A percentile compares a stretch with the other conserved stretches of the same genome.
Conservation (phyloP, 1,140 invertebrate species). For the Drosophila suzukii region DNA sequence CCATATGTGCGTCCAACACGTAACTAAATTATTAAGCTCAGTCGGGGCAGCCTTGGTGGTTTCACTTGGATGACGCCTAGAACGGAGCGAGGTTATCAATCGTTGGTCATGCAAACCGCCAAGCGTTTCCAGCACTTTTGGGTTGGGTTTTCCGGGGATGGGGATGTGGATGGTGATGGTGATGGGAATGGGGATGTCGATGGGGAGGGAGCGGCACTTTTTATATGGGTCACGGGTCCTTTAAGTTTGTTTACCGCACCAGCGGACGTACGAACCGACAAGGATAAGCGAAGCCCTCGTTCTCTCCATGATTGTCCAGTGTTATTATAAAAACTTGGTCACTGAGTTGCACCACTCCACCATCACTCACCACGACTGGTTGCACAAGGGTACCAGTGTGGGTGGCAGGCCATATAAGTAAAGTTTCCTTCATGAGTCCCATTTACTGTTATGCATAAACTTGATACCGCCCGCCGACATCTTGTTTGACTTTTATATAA, state of each 20-base stretch:
- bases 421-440: slow-evolving; percentile 45
- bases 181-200: background rate
- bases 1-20: slow-evolving; percentile 57
- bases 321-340: slow-evolving; percentile 68
- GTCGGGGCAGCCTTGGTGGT: slow-evolving; percentile 42
- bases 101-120: slow-evolving; percentile 63
- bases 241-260: slow-evolving; percentile 72
- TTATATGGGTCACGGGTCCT: slow-evolving; percentile 68
- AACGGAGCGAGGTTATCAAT: slow-evolving; percentile 55
- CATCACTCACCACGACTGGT: slow-evolving; percentile 15
- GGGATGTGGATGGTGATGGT: background rate
- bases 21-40: slow-evolving; percentile 66
- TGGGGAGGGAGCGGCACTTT: slow-evolving; percentile 23
- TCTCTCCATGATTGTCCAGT: slow-evolving; percentile 16
- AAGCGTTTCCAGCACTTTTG: slow-evolving; percentile 25
- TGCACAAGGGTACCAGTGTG: slow-evolving; percentile 33
- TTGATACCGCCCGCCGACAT: slow-evolving; percentile 29
- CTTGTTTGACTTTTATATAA: slow-evolving; percentile 56
- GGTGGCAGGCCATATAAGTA: slow-evolving; percentile 15
- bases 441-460: slow-evolving; percentile 64
- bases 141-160: slow-evolving; percentile 22
- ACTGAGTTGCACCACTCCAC: slow-evolving; percentile 35
- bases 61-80: slow-evolving; percentile 28
- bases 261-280: slow-evolving; percentile 1
- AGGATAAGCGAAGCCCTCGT: slow-evolving; percentile 10